Evolutionary conservation across 2,888 invertebrate species (phyloP).

Genomic region (Callyntrura sp.): DNA sequence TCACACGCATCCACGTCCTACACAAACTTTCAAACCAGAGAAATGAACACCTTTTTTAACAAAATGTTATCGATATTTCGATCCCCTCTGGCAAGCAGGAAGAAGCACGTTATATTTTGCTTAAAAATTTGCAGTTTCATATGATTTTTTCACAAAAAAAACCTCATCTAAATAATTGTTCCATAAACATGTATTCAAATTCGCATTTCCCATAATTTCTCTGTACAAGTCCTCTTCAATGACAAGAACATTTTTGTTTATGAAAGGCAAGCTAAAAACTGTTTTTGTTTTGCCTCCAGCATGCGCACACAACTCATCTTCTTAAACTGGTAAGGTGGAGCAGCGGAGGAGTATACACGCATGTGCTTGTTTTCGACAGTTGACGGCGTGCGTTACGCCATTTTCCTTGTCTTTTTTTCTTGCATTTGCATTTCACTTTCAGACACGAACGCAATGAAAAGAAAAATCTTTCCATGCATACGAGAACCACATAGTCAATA

Average conservation of each 20-base stretch:
- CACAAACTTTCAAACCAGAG: no score
- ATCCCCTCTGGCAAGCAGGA: no score
- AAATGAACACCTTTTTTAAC: no score
- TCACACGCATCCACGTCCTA: no score
- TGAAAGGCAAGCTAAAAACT: neutral
- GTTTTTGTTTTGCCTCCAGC: conserved; percentile 40
- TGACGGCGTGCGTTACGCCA: conserved; percentile 15
- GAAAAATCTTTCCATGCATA: neutral
- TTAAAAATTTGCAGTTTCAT: no score
- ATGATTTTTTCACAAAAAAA: no score
- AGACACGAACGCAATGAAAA: conserved; percentile 20
- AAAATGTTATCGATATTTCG: no score
- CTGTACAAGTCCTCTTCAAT: no score
- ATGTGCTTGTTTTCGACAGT: neutral
- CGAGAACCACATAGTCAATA: neutral
- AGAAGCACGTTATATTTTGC: no score
- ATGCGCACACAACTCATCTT: neutral
- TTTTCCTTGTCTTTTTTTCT: neutral
- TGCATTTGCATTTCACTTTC: conserved; percentile 45
- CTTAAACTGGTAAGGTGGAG: neutral
- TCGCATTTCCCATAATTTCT: conserved; percentile 24
- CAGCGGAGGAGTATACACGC: neutral
- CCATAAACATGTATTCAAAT: neutral
- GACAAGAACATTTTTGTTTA: neutral
- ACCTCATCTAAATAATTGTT: conserved; percentile 14